Evolutionary conservation across 2,888 invertebrate genomes (phyloP), one percentile per base, ranked within the genome.

Genomic region (Mechanitis messenoides): DNA sequence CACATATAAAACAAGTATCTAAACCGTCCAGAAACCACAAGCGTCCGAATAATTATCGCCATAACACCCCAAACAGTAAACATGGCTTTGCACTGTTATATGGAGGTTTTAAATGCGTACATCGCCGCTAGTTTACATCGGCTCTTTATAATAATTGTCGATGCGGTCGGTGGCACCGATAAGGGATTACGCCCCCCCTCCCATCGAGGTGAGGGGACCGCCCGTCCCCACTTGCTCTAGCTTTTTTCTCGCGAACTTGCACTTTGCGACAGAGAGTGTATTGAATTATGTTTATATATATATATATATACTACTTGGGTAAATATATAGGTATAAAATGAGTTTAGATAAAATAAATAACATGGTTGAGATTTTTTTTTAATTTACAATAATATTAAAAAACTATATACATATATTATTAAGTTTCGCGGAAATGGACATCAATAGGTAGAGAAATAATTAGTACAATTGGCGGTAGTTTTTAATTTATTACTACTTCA

Each of bases 251-350:
- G 80, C 76, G 78, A 79, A 79, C 82, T 82, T 85, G 84, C 85
- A 83, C 81, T 87, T 79, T 79, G 75, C 80, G 76, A 75, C 78
- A 72, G 76, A 77, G 77, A 76, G 79, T 78, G 80, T 81, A 84
- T 85, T 87, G 86, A 87, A 86, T 89, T 85, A 87, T 85, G 82
- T 85, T 85, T 83, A 81, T 82, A 80, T 80, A 82, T 80, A 80
- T 81, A 79, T 80, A 77, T 20, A 74, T 70, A 68, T 71, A 72
- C 64, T 68, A 68, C 68, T 72, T 66, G 63, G 61, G 62, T 62
- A 58, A 20, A 20, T 20, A n/a, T 53, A 4, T 42, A 42, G 9
- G 6, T 20, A 20, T 20, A 20, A 20, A 20, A 20, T 20, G 20
- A 9, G 9, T 42, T 42, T 9, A 42, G 42, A 42, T 42, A 42